These are phyloP conservation scores for Camponotus fellah DNA, from an alignment of 2,888 invertebrate species.

Conservation along the genomic window DNA sequence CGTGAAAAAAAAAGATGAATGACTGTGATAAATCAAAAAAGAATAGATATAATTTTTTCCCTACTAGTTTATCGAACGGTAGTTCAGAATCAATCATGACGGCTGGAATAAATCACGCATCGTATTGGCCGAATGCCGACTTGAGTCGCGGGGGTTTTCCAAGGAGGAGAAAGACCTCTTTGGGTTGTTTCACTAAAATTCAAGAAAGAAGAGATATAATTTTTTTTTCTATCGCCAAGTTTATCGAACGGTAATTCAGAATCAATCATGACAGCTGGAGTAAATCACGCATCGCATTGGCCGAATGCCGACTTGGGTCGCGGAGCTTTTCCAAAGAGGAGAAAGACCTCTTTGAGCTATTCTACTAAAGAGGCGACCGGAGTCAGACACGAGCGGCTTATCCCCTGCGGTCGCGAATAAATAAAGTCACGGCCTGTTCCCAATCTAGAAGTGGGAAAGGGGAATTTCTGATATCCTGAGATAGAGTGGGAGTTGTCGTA, in stretches of 20 bases:
- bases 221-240: not conserved
- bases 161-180: not conserved
- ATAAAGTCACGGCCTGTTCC: conserved; percentile 46
- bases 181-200: not conserved
- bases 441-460: conserved; percentile 36
- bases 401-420: conserved; percentile 49
- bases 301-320: conserved; percentile 1
- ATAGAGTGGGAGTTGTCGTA: conserved; percentile 9
- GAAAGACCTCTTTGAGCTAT: not conserved
- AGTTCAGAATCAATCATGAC: not conserved
- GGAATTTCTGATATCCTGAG: conserved; percentile 34
- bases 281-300: conserved; percentile 40
- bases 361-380: conserved; percentile 2
- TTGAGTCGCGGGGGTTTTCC: not conserved
- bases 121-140: conserved; percentile 17
- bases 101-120: conserved; percentile 25
- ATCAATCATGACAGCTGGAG: not conserved
- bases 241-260: not conserved
- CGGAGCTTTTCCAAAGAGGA: not conserved
- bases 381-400: conserved; percentile 40
- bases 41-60: not conserved
- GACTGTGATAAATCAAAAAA: not conserved
- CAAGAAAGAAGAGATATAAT: not conserved
- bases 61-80: not conserved
- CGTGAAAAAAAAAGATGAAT: not conserved